Evolutionary conservation across 1,140 invertebrate genomes (phyloP).

Genomic region (Ceratina japonica): DNA sequence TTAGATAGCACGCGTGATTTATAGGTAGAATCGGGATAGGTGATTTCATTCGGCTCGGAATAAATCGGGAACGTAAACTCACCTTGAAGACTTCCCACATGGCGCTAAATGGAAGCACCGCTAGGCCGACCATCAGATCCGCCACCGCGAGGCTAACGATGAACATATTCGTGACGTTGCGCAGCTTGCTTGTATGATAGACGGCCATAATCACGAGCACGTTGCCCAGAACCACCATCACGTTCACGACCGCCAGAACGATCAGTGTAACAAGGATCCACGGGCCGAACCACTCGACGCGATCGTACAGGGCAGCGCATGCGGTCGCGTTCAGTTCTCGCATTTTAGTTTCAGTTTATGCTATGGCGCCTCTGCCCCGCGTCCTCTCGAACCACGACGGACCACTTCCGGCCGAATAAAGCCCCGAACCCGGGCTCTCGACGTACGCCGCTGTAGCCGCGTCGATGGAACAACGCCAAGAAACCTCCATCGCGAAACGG

Average conservation of each 20-base stretch:
- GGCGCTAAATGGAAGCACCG: constrained; percentile 94
- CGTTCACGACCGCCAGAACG: constrained; percentile 89
- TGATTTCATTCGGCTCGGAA: too few species aligned
- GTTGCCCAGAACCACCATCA: constrained; percentile 93
- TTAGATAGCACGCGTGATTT: too few species aligned
- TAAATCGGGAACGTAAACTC: not conserved
- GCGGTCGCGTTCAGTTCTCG: constrained; percentile 85
- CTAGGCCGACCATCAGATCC: constrained; percentile 93
- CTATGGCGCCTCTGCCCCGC: constrained; percentile 31
- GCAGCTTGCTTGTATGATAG: constrained; percentile 90
- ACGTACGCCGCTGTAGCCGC: not conserved
- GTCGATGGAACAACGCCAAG: not conserved
- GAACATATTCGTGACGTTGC: constrained; percentile 96
- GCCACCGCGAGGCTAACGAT: constrained; percentile 96
- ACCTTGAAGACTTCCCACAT: constrained; percentile 93
- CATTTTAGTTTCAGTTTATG: constrained; percentile 68
- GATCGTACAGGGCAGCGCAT: constrained; percentile 86
- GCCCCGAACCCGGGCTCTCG: not conserved
- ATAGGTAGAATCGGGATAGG: too few species aligned
- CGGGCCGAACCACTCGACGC: constrained; percentile 88
- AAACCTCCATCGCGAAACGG: constrained; percentile 15
- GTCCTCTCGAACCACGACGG: constrained; percentile 38
- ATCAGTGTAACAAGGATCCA: constrained; percentile 86
- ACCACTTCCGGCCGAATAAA: constrained; percentile 28
- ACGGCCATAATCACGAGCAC: constrained; percentile 95